These are phyloP conservation scores for Synanthedon tipuliformis DNA, from an alignment of 2,888 invertebrate species.

Conservation along the genomic window DNA sequence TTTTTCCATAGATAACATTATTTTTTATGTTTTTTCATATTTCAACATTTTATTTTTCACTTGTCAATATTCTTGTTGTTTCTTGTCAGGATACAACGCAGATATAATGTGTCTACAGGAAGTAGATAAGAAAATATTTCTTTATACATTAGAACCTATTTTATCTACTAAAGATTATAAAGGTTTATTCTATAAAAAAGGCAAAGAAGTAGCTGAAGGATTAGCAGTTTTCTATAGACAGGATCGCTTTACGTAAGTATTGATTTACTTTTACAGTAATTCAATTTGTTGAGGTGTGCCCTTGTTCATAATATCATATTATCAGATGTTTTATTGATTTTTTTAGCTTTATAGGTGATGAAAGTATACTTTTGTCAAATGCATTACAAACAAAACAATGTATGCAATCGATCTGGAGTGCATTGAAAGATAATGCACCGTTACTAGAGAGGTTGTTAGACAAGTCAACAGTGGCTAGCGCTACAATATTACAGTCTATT, in stretches of 20 bases:
- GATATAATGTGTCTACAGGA: conserved; percentile 95
- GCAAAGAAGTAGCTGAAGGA: conserved; percentile 82
- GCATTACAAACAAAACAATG: conserved; percentile 61
- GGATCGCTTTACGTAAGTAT: conserved; percentile 74
- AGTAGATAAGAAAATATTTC: conserved; percentile 85
- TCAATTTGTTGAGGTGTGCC: too few relatives aligned
- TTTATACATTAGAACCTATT: conserved; percentile 73
- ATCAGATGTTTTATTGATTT: not conserved
- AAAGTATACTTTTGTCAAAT: conserved; percentile 71
- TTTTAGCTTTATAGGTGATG: conserved; percentile 60
- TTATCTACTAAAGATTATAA: conserved; percentile 67
- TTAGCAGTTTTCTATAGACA: conserved; percentile 80
- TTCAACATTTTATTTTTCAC: conserved; percentile 1
- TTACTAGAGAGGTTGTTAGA: conserved; percentile 70
- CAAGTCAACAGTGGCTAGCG: conserved; percentile 77
- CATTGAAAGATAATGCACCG: conserved; percentile 69
- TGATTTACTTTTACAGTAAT: not conserved
- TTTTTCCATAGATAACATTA: not conserved
- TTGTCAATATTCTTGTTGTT: too few relatives aligned
- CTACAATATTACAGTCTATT: conserved; percentile 67
- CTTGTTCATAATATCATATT: not conserved
- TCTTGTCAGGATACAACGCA: conserved; percentile 81
- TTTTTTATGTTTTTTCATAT: not conserved
- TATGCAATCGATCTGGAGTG: conserved; percentile 72
- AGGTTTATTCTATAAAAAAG: conserved; percentile 78